Percentiles rank a stretch among this genome's conserved stretches.
Evolutionary conservation across 35 echinoderm and acorn worm genomes (phyloP).

Genomic region (Apostichopus japonicus): DNA sequence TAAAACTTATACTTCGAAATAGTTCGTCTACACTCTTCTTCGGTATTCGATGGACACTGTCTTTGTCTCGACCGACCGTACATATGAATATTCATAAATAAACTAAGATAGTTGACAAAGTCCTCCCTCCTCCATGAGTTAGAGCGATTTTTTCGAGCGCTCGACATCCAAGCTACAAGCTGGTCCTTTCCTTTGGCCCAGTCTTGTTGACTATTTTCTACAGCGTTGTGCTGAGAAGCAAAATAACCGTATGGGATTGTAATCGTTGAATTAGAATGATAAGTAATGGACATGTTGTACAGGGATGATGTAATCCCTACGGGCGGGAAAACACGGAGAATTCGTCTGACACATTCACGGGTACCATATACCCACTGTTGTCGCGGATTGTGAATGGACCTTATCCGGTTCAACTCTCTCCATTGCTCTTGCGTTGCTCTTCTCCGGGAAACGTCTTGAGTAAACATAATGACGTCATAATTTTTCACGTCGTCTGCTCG

Average conservation of each 20-base stretch:
- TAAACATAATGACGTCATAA: not conserved
- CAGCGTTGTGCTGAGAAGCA: not conserved
- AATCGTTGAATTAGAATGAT: slow-evolving; percentile 31
- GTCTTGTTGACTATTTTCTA: not conserved
- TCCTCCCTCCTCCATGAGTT: not conserved
- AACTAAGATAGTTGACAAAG: slow-evolving; percentile 5
- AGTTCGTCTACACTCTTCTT: not conserved
- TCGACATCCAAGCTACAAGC: slow-evolving; percentile 25
- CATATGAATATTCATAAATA: slow-evolving; percentile 1
- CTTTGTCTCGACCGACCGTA: not conserved
- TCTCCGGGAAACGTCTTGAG: not conserved
- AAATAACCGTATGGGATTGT: slow-evolving; percentile 9
- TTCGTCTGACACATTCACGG: not conserved
- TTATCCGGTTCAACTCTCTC: not conserved
- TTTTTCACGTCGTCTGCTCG: not conserved
- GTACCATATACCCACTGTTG: slow-evolving; percentile 26
- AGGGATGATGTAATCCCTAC: not conserved
- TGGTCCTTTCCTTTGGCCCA: slow-evolving; percentile 18
- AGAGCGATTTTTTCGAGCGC: not conserved
- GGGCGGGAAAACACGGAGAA: not conserved
- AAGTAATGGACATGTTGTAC: slow-evolving; percentile 8
- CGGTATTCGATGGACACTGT: not conserved
- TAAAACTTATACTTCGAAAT: slow-evolving; percentile 31
- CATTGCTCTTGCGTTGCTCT: not conserved
- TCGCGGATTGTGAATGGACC: not conserved